Conservation (phyloP, 2,797 vertebrate species). For the Leucoraja ocellata region DNA sequence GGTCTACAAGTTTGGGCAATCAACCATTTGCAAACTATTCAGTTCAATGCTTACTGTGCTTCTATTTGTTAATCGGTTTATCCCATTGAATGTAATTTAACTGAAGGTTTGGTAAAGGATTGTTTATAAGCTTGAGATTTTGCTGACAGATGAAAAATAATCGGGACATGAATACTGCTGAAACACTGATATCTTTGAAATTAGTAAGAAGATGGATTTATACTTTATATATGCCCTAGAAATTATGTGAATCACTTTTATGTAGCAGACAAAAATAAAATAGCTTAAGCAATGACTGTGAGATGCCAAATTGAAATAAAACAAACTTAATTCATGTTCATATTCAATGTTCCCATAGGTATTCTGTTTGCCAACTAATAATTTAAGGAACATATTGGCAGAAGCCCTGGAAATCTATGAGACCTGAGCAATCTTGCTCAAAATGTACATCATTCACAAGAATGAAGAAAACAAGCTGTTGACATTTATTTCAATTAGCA, state of each 20-base stretch:
- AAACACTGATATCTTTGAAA: not conserved
- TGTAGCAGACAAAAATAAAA: not conserved
- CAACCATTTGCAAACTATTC: not conserved
- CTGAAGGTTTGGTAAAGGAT: not conserved
- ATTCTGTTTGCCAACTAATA: not conserved
- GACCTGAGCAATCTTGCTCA: not conserved
- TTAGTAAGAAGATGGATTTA: not conserved
- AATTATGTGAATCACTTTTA: not conserved
- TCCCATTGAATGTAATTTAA: not conserved
- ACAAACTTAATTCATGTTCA: not conserved
- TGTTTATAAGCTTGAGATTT: not conserved
- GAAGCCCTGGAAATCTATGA: not conserved
- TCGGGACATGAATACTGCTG: not conserved
- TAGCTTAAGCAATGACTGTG: not conserved
- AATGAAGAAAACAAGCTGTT: not conserved
- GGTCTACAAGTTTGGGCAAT: not conserved
- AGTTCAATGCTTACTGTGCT: not conserved
- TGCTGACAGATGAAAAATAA: not conserved
- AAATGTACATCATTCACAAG: too few relatives aligned
- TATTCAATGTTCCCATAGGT: not conserved
- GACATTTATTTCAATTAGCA: not conserved
- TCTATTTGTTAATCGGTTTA: not conserved
- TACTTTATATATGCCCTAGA: not conserved
- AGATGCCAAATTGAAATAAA: slow-evolving; percentile 1
- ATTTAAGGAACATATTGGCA: slow-evolving; percentile 17